phyloP scores from a whole-genome alignment of 2,113 vertebrate genomes.

The Cyanistes caeruleus region DNA sequence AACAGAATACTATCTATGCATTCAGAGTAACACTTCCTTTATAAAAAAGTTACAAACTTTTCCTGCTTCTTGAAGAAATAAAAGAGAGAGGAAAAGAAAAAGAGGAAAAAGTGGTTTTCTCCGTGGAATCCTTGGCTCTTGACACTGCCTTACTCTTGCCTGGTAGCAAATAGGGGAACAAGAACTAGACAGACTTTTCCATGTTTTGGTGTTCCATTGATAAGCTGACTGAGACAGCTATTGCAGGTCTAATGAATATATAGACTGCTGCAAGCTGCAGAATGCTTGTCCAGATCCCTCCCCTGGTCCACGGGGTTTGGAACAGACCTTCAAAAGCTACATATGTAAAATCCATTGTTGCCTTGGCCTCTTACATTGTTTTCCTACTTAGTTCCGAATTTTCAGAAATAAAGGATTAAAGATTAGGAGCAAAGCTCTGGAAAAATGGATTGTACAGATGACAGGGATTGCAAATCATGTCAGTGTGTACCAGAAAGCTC shows the following conservation, averaged over 20 bases:
- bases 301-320: background rate
- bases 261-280: background rate
- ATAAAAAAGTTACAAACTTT: background rate
- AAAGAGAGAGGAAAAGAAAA: background rate
- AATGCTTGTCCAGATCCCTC: background rate
- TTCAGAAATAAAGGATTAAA: constrained; percentile 36
- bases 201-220: background rate
- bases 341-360: background rate
- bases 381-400: background rate
- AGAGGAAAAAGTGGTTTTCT: accelerated
- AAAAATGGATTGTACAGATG: constrained; percentile 19
- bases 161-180: background rate
- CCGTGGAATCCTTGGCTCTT: accelerated
- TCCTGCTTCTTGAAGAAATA: background rate
- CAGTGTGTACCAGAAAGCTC: constrained; percentile 32
- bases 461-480: constrained; percentile 6
- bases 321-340: background rate
- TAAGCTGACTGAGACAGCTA: background rate
- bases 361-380: background rate
- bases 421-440: background rate
- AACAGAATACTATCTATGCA: background rate
- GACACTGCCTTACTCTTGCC: background rate
- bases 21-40: background rate
- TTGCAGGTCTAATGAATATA: background rate
- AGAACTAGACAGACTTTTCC: background rate